Conservation (phyloP, 2,888 invertebrate genomes). For the Sinohyriopsis cumingii region DNA sequence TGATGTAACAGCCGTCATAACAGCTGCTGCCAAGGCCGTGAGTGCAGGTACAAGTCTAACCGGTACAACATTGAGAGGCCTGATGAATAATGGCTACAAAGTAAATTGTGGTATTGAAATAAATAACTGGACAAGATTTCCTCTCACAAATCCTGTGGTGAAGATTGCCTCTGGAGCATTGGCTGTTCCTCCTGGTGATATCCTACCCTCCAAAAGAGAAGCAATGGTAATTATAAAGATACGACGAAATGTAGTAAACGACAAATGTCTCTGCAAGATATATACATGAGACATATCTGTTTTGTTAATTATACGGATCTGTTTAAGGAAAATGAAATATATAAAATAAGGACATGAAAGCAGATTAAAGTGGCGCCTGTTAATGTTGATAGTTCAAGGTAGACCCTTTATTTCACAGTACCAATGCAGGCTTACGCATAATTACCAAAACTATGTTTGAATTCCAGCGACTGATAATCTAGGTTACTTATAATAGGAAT, state of each 20-base stretch:
- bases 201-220: conserved; percentile 14
- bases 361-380: too few relatives aligned
- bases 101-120: conserved; percentile 22
- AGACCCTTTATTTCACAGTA: too few relatives aligned
- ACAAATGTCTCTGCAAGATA: not conserved
- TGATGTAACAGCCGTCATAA: not conserved
- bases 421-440: too few relatives aligned
- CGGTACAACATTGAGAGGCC: conserved; percentile 13
- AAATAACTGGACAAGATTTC: conserved; percentile 21
- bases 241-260: not conserved
- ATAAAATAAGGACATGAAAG: too few relatives aligned
- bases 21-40: conserved; percentile 6
- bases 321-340: too few relatives aligned
- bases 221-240: conserved; percentile 11
- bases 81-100: conserved; percentile 18
- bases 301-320: too few relatives aligned
- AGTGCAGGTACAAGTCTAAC: conserved; percentile 14
- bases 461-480: too few relatives aligned
- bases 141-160: conserved; percentile 5
- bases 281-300: too few relatives aligned
- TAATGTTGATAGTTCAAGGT: too few relatives aligned
- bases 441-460: too few relatives aligned
- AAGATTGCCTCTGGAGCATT: conserved; percentile 6
- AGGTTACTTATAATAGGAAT: too few relatives aligned
- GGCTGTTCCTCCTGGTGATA: conserved; percentile 7